phyloP scores from a whole-genome alignment of 2,113 vertebrate genomes.

The Mungos mungo region DNA sequence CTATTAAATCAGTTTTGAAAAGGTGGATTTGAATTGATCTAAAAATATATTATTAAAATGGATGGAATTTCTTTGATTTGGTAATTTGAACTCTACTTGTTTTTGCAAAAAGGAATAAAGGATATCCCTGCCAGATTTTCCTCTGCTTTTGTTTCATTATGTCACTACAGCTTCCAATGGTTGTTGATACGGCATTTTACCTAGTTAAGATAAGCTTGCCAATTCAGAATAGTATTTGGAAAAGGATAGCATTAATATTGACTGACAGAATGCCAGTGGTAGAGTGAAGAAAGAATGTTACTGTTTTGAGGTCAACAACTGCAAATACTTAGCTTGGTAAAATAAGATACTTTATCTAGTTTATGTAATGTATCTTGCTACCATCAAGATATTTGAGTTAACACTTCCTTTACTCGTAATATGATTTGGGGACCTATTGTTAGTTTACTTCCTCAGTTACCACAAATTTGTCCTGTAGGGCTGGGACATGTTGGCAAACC shows the following conservation, averaged over 20 bases:
- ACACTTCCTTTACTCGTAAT: slow-evolving; percentile 30
- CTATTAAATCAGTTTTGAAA: slow-evolving; percentile 2
- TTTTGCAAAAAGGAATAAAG: slow-evolving; percentile 35
- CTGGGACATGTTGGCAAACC: not conserved
- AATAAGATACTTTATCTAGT: not conserved
- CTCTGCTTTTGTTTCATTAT: slow-evolving; percentile 34
- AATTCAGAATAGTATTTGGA: slow-evolving; percentile 17
- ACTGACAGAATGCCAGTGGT: not conserved
- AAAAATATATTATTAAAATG: not conserved
- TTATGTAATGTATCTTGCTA: not conserved
- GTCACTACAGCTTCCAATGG: not conserved
- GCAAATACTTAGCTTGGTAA: not conserved
- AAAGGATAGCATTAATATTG: not conserved
- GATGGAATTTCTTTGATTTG: slow-evolving; percentile 40
- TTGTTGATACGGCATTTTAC: slow-evolving; percentile 10
- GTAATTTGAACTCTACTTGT: slow-evolving; percentile 42
- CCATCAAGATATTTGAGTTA: not conserved
- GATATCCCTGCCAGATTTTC: not conserved
- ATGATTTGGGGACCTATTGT: not conserved
- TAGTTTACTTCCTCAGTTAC: not conserved
- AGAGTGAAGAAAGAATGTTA: not conserved
- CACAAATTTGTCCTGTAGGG: not conserved
- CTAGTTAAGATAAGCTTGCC: slow-evolving; percentile 45
- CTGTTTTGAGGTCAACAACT: not conserved
- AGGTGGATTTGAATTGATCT: slow-evolving; percentile 15